phyloP scores from a whole-genome alignment of 1,140 invertebrate species.

The Eumaeus atala region DNA sequence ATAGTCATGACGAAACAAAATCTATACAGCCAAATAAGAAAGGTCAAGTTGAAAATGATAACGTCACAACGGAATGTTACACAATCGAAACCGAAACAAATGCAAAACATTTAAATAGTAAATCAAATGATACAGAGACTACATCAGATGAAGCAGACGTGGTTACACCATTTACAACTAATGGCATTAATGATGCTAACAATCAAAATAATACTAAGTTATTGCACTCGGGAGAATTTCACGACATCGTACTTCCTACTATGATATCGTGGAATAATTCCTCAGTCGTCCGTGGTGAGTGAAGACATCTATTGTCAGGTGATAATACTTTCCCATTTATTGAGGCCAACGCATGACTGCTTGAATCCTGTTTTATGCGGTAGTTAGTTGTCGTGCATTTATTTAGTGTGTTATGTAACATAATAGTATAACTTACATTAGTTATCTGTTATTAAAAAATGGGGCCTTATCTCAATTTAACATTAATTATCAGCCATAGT shows the following conservation, averaged over 20 bases:
- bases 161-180: conserved; percentile 39
- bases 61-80: neutral
- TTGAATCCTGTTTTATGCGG: conserved; percentile 35
- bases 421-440: neutral
- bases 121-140: conserved; percentile 8
- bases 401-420: no score
- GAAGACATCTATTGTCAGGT: conserved; percentile 71
- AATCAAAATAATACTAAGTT: conserved; percentile 30
- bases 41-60: neutral
- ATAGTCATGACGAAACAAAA: neutral
- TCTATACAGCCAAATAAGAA: neutral
- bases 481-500: no score
- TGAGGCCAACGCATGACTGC: conserved; percentile 64
- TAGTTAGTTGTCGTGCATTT: conserved; percentile 33
- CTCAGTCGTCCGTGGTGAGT: conserved; percentile 69
- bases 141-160: conserved; percentile 57
- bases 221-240: conserved; percentile 59
- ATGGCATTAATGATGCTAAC: conserved; percentile 23
- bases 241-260: conserved; percentile 57
- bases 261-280: conserved; percentile 54
- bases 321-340: conserved; percentile 65
- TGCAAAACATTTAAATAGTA: neutral
- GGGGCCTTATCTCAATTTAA: no score
- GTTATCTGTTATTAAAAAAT: conserved; percentile 4
- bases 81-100: neutral